phyloP scores from a whole-genome alignment of 2,797 vertebrate species.

The Poliocrania exsul region DNA sequence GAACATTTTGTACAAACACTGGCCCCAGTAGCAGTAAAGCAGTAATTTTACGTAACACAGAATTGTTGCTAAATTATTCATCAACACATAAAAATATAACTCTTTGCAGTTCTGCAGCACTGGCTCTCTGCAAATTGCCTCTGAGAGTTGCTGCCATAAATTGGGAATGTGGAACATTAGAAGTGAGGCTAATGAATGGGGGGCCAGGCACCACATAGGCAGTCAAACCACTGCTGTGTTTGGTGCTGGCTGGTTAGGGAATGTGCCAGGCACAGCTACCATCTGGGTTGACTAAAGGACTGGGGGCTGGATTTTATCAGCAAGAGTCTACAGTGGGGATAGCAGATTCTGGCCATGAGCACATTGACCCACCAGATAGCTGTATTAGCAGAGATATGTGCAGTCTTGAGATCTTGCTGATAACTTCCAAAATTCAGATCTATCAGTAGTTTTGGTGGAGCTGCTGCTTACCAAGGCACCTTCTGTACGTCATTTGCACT shows the following conservation, averaged over 20 bases:
- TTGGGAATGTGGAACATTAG: neutral
- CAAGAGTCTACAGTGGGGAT: neutral
- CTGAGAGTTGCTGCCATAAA: neutral
- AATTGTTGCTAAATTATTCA: conserved; percentile 58
- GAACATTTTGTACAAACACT: neutral
- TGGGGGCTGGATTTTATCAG: neutral
- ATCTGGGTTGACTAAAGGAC: neutral
- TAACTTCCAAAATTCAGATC: neutral
- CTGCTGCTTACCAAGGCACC: neutral
- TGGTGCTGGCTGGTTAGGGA: neutral
- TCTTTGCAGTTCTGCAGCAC: conserved; percentile 2
- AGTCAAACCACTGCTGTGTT: neutral
- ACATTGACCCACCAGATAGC: rapidly evolving
- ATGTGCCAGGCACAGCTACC: neutral
- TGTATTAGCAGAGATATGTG: neutral
- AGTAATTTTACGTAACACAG: conserved; percentile 13
- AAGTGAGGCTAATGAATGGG: neutral
- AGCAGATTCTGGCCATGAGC: neutral
- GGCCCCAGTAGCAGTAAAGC: conserved; percentile 14
- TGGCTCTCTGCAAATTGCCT: neutral
- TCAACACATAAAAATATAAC: conserved; percentile 23
- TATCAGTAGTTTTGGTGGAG: neutral
- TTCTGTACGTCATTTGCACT: rapidly evolving
- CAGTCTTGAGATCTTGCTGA: neutral
- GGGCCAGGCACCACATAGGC: neutral